Evolutionary conservation across 2,113 vertebrate genomes (phyloP), one percentile per base, ranked within the genome.

Genomic region (Kryptolebias marmoratus): DNA sequence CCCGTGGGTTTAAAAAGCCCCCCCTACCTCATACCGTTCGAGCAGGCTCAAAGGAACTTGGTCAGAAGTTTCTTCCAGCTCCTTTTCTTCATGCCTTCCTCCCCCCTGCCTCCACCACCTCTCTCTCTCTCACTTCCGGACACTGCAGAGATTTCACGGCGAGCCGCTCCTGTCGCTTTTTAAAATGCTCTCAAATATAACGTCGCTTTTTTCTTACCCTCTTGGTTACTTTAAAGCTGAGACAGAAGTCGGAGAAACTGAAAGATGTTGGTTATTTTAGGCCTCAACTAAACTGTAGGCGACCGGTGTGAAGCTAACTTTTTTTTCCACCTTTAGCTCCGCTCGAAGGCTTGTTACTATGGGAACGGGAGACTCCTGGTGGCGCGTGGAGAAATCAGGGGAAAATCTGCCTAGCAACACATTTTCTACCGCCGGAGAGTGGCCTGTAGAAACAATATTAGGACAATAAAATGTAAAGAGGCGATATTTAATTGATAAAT

Each of bases 341-440:
- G 1, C 60, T 32, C 42, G 49, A 57, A 39, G 66, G 11, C 30
- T 49, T 71, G 85, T 91, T 87, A 83, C 89, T 87, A 89, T 92
- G 78, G 94, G 0, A 36, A 94, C 0, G 81, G 44, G 89, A 87
- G 91, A 92, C 91, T 91, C 90, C 90, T 92, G 76, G 85, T 90
- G 91, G 91, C 66, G 67, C 74, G 18, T 42, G 56, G 22, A 47
- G 81, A 84, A 79, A 88, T 81, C 56, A 9, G 39, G 11, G 73
- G 7, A 68, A 57, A 55, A 16, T 48, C 31, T n/a, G 7, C 30
- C 6, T 48, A 64, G 45, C 3, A 73, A 42, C 31, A 39, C 30
- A 14, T 4, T 3, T 22, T 22, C 22, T 22, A 22, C 22, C 45
- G 14, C 14, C 11, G 3, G 1, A 48, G 14, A 12, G 11, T 4